A percentile compares a stretch with the other conserved stretches of the same genome.
Evolutionary conservation across 2,797 vertebrate species (phyloP).

Genomic region (Allobates femoralis): DNA sequence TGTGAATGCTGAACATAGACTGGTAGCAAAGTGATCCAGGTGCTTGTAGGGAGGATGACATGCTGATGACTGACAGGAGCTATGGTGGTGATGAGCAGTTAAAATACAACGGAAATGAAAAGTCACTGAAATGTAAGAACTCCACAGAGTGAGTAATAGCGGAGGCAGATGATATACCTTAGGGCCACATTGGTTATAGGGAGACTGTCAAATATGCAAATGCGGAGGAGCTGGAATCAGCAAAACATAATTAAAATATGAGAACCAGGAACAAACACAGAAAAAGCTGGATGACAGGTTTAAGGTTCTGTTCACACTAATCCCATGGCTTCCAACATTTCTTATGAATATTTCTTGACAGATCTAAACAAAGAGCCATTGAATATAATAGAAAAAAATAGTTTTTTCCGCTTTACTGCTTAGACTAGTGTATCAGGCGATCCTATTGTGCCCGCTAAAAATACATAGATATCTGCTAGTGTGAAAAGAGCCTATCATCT

Average conservation of each 20-base stretch:
- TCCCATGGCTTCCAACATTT: not conserved
- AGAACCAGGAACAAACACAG: not conserved
- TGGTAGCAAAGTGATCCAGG: not conserved
- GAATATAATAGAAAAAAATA: not conserved
- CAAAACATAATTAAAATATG: not conserved
- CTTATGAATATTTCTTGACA: not conserved
- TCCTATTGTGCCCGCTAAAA: not conserved
- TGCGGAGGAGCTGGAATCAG: not conserved
- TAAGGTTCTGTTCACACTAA: not conserved
- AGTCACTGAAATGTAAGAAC: constrained; percentile 19
- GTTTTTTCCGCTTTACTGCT: not conserved
- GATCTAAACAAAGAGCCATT: not conserved
- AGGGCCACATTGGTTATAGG: not conserved
- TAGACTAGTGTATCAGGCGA: not conserved
- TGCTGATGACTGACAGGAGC: constrained; percentile 10
- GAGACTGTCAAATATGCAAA: constrained; percentile 12
- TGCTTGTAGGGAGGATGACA: not conserved
- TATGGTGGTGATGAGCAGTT: constrained; percentile 2
- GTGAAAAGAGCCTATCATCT: not conserved
- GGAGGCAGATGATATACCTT: not conserved
- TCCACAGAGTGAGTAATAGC: constrained; percentile 5
- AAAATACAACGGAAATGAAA: constrained; percentile 2
- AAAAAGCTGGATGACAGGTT: not conserved
- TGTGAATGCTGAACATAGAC: not conserved
- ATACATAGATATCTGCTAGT: not conserved